Evolutionary conservation across 37 sponge, comb jelly and placozoan species (phyloP), one percentile per base, ranked within the genome.

Genomic region (Mnemiopsis leidyi): DNA sequence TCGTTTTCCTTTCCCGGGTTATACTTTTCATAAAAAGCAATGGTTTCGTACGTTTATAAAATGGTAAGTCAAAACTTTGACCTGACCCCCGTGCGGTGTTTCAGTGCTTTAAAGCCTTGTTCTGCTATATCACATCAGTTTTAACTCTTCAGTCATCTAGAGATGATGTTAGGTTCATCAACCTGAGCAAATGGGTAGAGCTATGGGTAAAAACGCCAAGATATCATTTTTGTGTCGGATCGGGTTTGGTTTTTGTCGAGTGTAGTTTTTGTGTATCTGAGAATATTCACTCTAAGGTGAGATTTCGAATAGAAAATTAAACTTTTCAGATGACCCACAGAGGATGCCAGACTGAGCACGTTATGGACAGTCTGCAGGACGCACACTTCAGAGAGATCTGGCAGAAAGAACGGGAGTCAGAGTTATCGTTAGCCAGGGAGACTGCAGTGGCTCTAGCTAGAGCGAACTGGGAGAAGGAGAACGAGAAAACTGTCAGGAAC

Each of bases 381-480:
- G 61, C 40, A 2, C 90, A 85, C 61, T 85, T 29, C 90, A 29
- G 36, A 25, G 16, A 85, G 39, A 85, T 85, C 16, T 85, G 90
- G 90, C 90, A 85, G 61, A 33, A 28, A 33, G 90, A 85, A 29
- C 39, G 90, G 61, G 61, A 28, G 20, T 85, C 90, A 39, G 90
- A 85, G 90, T 39, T 85, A 37, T 38, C 90, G 2, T 25, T 85
- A 28, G 90, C 90, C 2, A 35, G 90, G 1, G 90, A 85, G 23
- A 85, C 90, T 23, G 90, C 90, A 24, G 90, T 85, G 30, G 90
- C 90, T 1, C 61, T 85, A 21, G 90, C 90, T 2, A 38, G 90
- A 21, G 90, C 90, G 0, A 0, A 18, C 21, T 85, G 90, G 90
- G 90, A 85, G 61, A 36, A 39, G 90, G 90, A 85, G 30, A 85